Percentiles rank a stretch among this genome's conserved stretches.
phyloP scores from a whole-genome alignment of 1,140 invertebrate genomes.

The Drosophila biarmipes region DNA sequence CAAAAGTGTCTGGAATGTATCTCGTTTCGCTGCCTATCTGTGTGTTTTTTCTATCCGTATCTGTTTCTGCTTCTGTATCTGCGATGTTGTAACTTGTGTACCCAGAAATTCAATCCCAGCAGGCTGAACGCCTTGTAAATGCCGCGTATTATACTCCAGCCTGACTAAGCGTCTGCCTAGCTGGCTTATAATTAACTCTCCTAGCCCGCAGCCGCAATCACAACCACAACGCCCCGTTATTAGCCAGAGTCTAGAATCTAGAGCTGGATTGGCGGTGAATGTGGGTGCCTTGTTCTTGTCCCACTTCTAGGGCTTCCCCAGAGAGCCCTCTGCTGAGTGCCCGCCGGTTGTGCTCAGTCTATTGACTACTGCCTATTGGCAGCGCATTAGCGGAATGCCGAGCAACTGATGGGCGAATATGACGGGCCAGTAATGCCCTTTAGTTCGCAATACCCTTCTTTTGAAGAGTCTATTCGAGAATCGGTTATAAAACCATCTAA shows the following conservation, averaged over 20 bases:
- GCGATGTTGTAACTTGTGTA: slow-evolving; percentile 48
- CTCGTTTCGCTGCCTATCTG: slow-evolving; percentile 21
- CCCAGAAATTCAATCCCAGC: slow-evolving; percentile 68
- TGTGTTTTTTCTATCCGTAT: not conserved
- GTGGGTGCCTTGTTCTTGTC: slow-evolving; percentile 68
- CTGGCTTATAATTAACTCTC: slow-evolving; percentile 80
- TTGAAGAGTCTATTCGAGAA: too few species aligned
- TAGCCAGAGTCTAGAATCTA: slow-evolving; percentile 29
- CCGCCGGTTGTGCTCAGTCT: slow-evolving; percentile 6
- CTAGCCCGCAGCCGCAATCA: slow-evolving; percentile 39
- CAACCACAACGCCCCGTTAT: slow-evolving; percentile 75
- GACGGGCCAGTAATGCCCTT: not conserved
- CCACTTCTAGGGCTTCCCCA: slow-evolving; percentile 57
- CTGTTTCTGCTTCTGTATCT: not conserved
- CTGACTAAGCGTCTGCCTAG: slow-evolving; percentile 44
- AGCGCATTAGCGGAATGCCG: slow-evolving; percentile 70
- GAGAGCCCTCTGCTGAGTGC: slow-evolving; percentile 13
- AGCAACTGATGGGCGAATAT: not conserved
- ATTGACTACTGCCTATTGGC: slow-evolving; percentile 58
- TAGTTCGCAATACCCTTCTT: not conserved
- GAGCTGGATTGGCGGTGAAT: slow-evolving; percentile 46
- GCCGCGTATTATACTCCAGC: slow-evolving; percentile 56
- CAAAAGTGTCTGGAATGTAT: slow-evolving; percentile 71
- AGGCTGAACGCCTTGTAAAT: slow-evolving; percentile 55
- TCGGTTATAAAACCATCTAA: too few species aligned